These are phyloP conservation scores for Nemotelus nigrinus DNA, from an alignment of 2,888 invertebrate genomes.

Conservation along the genomic window DNA sequence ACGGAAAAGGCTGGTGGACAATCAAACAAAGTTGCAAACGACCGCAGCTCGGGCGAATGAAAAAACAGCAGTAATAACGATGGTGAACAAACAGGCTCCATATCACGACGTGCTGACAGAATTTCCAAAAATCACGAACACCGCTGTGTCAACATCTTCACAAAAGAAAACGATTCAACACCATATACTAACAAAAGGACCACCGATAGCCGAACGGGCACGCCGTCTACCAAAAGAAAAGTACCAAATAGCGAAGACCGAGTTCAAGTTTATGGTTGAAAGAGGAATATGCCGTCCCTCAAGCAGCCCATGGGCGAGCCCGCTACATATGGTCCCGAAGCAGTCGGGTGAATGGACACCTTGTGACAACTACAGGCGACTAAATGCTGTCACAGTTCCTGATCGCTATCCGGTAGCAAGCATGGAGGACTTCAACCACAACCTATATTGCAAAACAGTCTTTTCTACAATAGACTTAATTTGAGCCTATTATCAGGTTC, in stretches of 20 bases:
- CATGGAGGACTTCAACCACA: conserved; percentile 57
- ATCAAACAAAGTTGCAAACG: not conserved
- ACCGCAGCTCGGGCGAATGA: not conserved
- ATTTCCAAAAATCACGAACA: conserved; percentile 1
- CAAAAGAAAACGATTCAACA: not conserved
- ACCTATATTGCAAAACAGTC: no score
- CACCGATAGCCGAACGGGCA: not conserved
- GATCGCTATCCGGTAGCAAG: conserved; percentile 59
- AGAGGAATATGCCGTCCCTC: conserved; percentile 62
- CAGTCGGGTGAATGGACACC: conserved; percentile 55
- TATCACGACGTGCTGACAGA: not conserved
- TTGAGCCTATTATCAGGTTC: no score
- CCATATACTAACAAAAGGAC: conserved; percentile 11
- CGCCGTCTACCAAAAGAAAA: not conserved
- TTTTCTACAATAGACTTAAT: no score
- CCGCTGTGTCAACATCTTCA: not conserved
- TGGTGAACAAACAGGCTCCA: not conserved
- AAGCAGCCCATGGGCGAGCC: conserved; percentile 61
- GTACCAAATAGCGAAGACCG: not conserved
- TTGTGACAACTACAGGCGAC: conserved; percentile 57
- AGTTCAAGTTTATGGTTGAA: not conserved
- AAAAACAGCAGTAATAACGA: not conserved
- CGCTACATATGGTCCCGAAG: conserved; percentile 57
- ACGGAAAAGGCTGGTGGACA: not conserved
- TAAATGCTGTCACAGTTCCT: conserved; percentile 57